Percentiles rank a stretch among this genome's conserved stretches.
phyloP scores from a whole-genome alignment of 1,140 invertebrate species.

The Drosophila pseudoananassae region DNA sequence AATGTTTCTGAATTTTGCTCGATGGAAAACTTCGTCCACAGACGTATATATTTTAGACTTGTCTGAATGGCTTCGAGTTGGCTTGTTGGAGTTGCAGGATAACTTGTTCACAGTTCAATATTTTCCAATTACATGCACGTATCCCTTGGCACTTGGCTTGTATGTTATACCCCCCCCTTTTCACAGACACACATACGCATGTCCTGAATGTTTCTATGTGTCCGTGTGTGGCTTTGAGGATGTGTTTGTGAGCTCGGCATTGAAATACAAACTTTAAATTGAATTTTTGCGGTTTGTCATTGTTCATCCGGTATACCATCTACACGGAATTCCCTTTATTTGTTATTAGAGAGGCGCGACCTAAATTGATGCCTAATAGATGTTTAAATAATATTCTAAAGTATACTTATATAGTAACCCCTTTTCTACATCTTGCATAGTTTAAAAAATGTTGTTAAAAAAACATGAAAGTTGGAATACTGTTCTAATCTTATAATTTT shows the following conservation, averaged over 20 bases:
- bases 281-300: constrained; percentile 81
- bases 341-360: constrained; percentile 2
- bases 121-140: constrained; percentile 77
- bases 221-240: constrained; percentile 17
- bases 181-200: constrained; percentile 11
- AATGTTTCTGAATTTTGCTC: constrained; percentile 22
- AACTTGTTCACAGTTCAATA: constrained; percentile 66
- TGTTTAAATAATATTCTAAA: too few relatives aligned
- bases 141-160: constrained; percentile 41
- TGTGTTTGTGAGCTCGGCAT: constrained; percentile 43
- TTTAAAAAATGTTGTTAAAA: too few relatives aligned
- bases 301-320: constrained; percentile 61
- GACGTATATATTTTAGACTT: constrained; percentile 55
- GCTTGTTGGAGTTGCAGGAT: constrained; percentile 3
- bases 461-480: too few relatives aligned
- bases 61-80: constrained; percentile 38
- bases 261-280: constrained; percentile 80
- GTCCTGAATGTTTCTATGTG: constrained; percentile 11
- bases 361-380: background rate
- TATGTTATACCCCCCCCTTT: background rate
- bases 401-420: too few relatives aligned
- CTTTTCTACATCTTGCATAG: too few relatives aligned
- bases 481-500: too few relatives aligned
- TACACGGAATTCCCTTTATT: constrained; percentile 11
- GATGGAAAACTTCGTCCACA: constrained; percentile 17